Conservation (phyloP, 2,888 invertebrate genomes). For the Cerastis leucographa region DNA sequence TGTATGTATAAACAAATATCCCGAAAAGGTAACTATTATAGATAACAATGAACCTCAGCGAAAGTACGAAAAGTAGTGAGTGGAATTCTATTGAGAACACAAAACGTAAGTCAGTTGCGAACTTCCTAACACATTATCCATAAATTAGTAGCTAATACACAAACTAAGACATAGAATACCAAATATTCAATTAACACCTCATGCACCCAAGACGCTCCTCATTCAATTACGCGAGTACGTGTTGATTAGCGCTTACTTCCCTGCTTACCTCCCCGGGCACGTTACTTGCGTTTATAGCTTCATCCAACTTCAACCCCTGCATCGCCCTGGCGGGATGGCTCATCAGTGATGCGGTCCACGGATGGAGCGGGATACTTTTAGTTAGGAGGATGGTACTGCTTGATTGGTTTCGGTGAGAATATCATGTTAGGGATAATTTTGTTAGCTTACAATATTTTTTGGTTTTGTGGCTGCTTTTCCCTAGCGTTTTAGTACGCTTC, state of each 20-base stretch:
- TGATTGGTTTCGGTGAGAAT: conserved; percentile 38
- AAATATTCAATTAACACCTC: conserved; percentile 51
- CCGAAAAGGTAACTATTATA: neutral
- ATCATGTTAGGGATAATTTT: conserved; percentile 29
- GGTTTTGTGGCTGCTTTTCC: no score
- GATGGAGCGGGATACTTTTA: conserved; percentile 35
- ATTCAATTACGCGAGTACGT: conserved; percentile 65
- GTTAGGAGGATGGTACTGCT: conserved; percentile 26
- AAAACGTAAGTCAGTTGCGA: neutral
- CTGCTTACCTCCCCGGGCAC: conserved; percentile 56
- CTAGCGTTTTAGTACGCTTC: neutral
- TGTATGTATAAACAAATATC: neutral
- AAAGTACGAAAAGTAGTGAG: neutral
- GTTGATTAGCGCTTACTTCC: conserved; percentile 55
- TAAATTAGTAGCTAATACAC: conserved; percentile 5
- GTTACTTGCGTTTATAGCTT: conserved; percentile 63
- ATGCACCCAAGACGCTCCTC: conserved; percentile 38
- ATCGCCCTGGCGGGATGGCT: conserved; percentile 31
- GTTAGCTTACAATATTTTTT: neutral
- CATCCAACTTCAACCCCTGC: conserved; percentile 39
- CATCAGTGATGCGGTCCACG: conserved; percentile 47
- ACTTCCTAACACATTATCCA: neutral
- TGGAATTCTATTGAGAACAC: no score
- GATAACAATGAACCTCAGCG: neutral
- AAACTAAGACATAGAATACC: conserved; percentile 30